These are phyloP conservation scores for Parnassius smintheus DNA, from an alignment of 2,888 invertebrate genomes.

Conservation along the genomic window DNA sequence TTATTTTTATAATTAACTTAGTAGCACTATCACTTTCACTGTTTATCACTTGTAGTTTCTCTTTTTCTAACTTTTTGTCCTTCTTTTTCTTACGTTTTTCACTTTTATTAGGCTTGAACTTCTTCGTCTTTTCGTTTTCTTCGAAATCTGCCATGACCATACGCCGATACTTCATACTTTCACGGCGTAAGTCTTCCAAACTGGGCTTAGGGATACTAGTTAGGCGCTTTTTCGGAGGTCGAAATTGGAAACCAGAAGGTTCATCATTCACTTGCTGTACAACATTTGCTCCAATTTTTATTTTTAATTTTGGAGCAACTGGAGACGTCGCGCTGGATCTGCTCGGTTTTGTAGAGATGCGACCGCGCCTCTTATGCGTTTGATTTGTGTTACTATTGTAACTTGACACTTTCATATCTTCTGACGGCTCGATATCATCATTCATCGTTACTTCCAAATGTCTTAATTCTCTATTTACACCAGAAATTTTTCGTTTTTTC, in stretches of 20 bases:
- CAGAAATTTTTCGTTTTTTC: constrained; percentile 83
- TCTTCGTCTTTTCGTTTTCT: constrained; percentile 82
- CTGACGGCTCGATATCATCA: constrained; percentile 75
- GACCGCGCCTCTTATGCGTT: constrained; percentile 57
- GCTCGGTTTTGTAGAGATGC: constrained; percentile 51
- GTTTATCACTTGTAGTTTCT: constrained; percentile 75
- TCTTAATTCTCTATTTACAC: constrained; percentile 82
- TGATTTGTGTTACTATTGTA: constrained; percentile 44
- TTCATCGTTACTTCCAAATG: constrained; percentile 82
- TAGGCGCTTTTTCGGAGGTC: constrained; percentile 92
- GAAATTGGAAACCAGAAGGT: constrained; percentile 73
- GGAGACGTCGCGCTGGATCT: constrained; percentile 48
- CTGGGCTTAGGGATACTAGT: constrained; percentile 83
- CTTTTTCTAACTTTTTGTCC: constrained; percentile 79
- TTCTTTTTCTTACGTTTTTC: constrained; percentile 75
- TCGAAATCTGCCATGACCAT: constrained; percentile 92
- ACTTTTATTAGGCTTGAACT: constrained; percentile 63
- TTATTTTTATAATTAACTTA: constrained; percentile 89
- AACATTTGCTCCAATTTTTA: constrained; percentile 85
- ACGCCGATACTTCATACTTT: constrained; percentile 93
- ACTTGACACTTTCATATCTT: constrained; percentile 57
- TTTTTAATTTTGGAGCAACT: constrained; percentile 87
- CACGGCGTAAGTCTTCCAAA: constrained; percentile 89
- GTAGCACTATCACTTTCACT: constrained; percentile 83
- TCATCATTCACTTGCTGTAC: constrained; percentile 77